Base-by-base conservation (phyloP, 2,888 invertebrate genomes). In the Uropetala carovei region DNA sequence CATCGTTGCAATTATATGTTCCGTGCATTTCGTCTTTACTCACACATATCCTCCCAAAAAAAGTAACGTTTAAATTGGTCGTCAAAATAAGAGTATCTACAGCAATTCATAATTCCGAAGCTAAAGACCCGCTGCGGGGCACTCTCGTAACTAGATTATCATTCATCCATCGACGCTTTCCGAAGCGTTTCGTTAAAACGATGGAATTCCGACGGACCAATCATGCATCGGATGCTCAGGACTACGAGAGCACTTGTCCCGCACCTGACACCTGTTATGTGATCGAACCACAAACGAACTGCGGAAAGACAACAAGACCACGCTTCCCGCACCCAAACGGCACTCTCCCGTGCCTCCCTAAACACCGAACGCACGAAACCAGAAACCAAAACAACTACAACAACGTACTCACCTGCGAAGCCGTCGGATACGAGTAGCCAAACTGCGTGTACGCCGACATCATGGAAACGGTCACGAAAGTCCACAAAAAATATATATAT, bases 391-490 rank as follows among this genome's bases (percentile, higher is more conserved):
- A 86, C 7, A 13, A 85, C 5, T 82, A 9, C 11, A 85, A 27
- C 57, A 14, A 60, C 9, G 16, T 30, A 89, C 89, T 89, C 89
- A 98, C 98, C 98, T 98, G 98, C 94, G 98, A 97, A 95, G 98
- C 98, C 96, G 98, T 97, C 96, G 98, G 98, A 96, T 98, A 98
- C 94, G 98, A 97, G 95, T 98, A 98, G 96, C 98, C 98, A 96
- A 98, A 98, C 96, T 98, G 98, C 95, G 98, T 97, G 96, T 98
- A 98, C 94, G 98, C 98, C 95, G 98, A 96, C 97, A 97, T 96
- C 93, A 92, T 89, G 89, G 64, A 64, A 43, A n/a, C 64, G n/a
- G 64, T 64, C 89, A 43, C 27, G 9, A 86, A 14, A 18, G 89
- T 89, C 59, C 64, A 89, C 89, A 64, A 89, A 60, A 64, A 60